These are phyloP conservation scores for Ophonus ardosiacus DNA, from an alignment of 2,888 invertebrate species.

Conservation along the genomic window DNA sequence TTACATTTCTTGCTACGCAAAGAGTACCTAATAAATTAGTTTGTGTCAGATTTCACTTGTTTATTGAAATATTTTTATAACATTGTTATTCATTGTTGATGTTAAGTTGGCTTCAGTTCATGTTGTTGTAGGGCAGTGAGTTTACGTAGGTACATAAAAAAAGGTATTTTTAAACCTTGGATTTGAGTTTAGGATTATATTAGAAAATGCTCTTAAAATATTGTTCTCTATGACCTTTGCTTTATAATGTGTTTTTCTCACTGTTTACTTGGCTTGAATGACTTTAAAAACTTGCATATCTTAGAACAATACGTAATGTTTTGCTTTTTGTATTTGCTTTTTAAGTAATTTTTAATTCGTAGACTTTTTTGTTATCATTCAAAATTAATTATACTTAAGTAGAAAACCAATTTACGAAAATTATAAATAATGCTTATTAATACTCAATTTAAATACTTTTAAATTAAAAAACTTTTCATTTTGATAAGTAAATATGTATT, in stretches of 20 bases:
- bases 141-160: conserved; percentile 3
- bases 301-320: neutral
- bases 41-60: neutral
- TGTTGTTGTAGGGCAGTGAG: conserved; percentile 29
- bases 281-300: neutral
- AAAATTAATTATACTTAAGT: neutral
- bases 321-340: neutral
- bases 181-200: conserved; percentile 32
- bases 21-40: neutral
- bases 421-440: neutral
- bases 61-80: conserved; percentile 16
- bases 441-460: neutral
- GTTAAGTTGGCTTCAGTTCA: conserved; percentile 15
- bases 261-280: neutral
- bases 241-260: conserved; percentile 13
- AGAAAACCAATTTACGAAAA: neutral
- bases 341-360: neutral
- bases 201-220: conserved; percentile 32
- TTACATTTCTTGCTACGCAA: no score
- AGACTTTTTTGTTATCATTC: neutral
- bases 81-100: conserved; percentile 30
- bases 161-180: conserved; percentile 33
- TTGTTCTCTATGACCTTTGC: conserved; percentile 31
- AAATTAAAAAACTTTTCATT: neutral
- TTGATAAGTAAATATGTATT: no score